Conservation (phyloP, 2,888 invertebrate genomes). For the Papilio elwesi region DNA sequence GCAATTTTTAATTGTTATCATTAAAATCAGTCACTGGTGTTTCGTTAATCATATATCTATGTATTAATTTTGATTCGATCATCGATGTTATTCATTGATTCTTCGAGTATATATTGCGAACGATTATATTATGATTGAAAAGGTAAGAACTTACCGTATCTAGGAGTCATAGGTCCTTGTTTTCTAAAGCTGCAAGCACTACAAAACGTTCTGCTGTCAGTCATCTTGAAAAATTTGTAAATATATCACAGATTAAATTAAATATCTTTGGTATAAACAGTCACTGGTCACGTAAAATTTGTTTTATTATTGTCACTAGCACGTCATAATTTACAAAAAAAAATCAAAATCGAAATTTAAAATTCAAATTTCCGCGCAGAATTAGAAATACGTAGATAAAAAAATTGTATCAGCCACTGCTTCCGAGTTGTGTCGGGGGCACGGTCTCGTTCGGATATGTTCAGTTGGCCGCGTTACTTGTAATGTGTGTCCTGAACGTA, state of each 20-base stretch:
- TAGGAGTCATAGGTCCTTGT: constrained; percentile 52
- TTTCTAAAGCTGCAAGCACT: constrained; percentile 63
- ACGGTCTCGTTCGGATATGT: constrained; percentile 65
- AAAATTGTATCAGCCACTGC: constrained; percentile 42
- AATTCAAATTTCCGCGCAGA: constrained; percentile 28
- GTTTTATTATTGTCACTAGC: constrained; percentile 51
- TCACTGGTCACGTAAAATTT: constrained; percentile 47
- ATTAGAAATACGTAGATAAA: constrained; percentile 27
- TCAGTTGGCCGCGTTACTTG: constrained; percentile 76
- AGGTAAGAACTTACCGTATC: constrained; percentile 60
- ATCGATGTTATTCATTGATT: constrained; percentile 27
- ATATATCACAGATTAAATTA: constrained; percentile 69
- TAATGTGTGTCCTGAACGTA: constrained; percentile 81
- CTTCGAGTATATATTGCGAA: not conserved
- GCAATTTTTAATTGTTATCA: constrained; percentile 36
- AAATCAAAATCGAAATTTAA: constrained; percentile 22
- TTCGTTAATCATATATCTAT: not conserved
- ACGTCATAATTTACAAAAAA: constrained; percentile 54
- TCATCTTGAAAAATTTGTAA: constrained; percentile 59
- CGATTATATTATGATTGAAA: constrained; percentile 25
- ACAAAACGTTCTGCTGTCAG: constrained; percentile 61
- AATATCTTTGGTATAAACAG: constrained; percentile 59
- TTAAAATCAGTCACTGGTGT: constrained; percentile 30
- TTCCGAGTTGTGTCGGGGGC: constrained; percentile 59
- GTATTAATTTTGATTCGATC: constrained; percentile 33